Base-by-base conservation (phyloP, 2,888 invertebrate species). In the Monoplex corrugatus region DNA sequence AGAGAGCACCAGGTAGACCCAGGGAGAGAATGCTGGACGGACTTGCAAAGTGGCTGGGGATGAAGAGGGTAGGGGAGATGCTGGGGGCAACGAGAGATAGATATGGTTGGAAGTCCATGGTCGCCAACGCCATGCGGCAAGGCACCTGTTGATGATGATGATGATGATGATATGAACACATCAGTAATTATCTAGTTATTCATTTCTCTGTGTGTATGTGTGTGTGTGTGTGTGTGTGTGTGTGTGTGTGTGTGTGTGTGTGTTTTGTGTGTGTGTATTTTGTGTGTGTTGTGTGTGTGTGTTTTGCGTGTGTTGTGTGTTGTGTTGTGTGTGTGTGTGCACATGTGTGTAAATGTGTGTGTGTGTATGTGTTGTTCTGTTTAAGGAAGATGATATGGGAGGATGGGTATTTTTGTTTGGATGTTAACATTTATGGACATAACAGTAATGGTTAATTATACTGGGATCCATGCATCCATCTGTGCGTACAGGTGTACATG, bases 251-350 rank as follows among this genome's bases (percentile, higher is more conserved):
- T 43, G 68, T 72, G 43, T 82, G 82, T 32, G 0, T 32, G 75
- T 28, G 44, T n/a, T 45, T 1, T 80, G 82, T 45, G 82, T 45
- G 32, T 82, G 82, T 32, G 45, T 45, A 45, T n/a, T 43, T 43
- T 44, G 80, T 44, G 80, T 40, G 80, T 44, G 80, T 80, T 80
- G 80, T 40, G 80, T 80, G 80, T 80, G 43, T 40, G 80, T 43
- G 43, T 80, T 43, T 43, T 44, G 80, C n/a, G 80, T 40, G 80
- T 44, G 80, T n/a, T 80, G 80, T 40, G 80, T 80, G 80, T 80
- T 23, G 19, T 43, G 23, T 23, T 80, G 80, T 80, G 80, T 43
- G 80, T 2, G 75, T 38, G 75, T 75, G 75, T 78, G 78, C 38
- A 38, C 38, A 38, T 38, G 78, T 78, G 78, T 78, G 40, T 78